These are phyloP conservation scores for Acanthornis magna DNA, from an alignment of 2,797 vertebrate species.

Conservation along the genomic window DNA sequence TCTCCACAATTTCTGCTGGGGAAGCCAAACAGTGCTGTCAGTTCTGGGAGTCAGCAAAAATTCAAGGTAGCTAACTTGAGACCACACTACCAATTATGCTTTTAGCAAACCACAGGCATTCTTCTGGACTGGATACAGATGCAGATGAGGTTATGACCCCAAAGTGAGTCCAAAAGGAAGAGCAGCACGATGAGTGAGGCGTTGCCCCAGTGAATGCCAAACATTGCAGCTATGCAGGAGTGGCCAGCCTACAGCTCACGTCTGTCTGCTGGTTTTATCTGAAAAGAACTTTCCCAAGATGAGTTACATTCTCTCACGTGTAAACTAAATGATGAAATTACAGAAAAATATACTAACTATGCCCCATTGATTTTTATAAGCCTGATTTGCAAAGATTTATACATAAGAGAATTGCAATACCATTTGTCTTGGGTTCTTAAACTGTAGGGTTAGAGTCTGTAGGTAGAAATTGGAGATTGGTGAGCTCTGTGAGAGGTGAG, in stretches of 20 bases:
- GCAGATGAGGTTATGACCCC: background rate
- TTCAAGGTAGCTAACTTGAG: background rate
- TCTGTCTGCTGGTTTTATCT: background rate
- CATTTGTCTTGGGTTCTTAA: background rate
- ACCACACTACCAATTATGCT: background rate
- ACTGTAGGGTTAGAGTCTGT: background rate
- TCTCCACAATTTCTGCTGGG: background rate
- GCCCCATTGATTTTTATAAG: background rate
- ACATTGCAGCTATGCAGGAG: background rate
- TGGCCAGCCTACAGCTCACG: background rate
- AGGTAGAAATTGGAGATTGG: background rate
- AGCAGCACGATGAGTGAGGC: background rate
- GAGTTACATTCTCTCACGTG: background rate
- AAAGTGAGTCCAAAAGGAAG: background rate
- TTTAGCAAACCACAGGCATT: background rate
- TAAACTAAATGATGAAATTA: background rate
- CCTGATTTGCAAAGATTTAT: background rate
- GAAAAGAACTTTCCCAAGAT: background rate
- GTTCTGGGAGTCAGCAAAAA: background rate
- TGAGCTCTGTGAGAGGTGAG: background rate
- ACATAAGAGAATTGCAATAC: rapidly evolving
- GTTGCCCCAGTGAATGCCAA: background rate
- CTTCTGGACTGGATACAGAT: background rate
- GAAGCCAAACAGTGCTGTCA: background rate
- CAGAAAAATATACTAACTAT: background rate